Conservation (phyloP, 2,797 vertebrate species). For the Lophius americanus region DNA sequence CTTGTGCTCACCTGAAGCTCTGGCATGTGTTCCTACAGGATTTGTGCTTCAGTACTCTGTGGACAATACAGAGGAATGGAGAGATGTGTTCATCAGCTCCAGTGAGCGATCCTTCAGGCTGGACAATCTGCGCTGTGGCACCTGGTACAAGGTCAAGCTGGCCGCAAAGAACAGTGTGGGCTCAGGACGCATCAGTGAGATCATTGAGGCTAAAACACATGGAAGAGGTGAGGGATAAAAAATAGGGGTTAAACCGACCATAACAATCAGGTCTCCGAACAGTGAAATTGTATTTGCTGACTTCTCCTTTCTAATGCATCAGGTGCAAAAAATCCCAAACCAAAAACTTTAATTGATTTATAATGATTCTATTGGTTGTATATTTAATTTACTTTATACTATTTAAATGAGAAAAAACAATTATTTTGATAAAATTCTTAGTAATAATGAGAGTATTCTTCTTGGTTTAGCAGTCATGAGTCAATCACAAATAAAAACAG, state of each 20-base stretch:
- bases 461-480: no score
- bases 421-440: no score
- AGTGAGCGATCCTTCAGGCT: conserved; percentile 95
- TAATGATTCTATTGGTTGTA: no score
- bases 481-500: not conserved
- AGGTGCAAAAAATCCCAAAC: no score
- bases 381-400: not conserved
- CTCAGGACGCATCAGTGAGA: conserved; percentile 97
- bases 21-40: conserved; percentile 76
- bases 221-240: conserved; percentile 86
- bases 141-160: conserved; percentile 99
- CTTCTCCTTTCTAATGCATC: not conserved
- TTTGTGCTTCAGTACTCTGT: conserved; percentile 98
- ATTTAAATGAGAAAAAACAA: not conserved
- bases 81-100: conserved; percentile 97
- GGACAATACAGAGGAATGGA: conserved; percentile 99
- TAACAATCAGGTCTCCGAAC: not conserved
- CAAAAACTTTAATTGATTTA: no score
- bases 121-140: conserved; percentile 97
- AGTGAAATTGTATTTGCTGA: not conserved
- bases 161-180: conserved; percentile 99
- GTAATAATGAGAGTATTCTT: no score
- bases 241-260: not conserved
- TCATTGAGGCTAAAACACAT: conserved; percentile 98
- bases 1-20: conserved; percentile 5